Evolutionary conservation across 2,797 vertebrate genomes (phyloP).

Genomic region (Cyprinodon diabolis): DNA sequence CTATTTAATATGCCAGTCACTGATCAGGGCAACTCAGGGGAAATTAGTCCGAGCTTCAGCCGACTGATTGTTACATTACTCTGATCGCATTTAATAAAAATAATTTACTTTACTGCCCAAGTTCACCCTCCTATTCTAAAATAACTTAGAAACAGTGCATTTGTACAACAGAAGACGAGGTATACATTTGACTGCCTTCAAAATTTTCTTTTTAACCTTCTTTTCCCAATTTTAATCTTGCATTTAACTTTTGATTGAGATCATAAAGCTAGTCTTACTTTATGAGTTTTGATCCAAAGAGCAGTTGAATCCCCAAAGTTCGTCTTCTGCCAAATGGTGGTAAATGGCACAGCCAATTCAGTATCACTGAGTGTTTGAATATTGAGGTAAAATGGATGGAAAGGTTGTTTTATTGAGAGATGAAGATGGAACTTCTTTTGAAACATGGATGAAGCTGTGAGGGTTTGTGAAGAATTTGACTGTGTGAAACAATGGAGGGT

Average conservation of each 20-base stretch:
- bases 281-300: conserved; percentile 22
- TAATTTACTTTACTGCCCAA: background rate
- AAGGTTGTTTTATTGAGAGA: conserved; percentile 24
- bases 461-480: conserved; percentile 43
- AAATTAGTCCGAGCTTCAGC: no score
- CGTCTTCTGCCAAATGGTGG: conserved; percentile 37
- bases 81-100: no score
- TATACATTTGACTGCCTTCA: background rate
- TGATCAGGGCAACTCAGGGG: background rate
- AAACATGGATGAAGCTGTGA: conserved; percentile 32
- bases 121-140: background rate
- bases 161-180: background rate
- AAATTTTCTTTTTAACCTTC: background rate
- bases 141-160: background rate
- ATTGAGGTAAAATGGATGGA: conserved; percentile 16
- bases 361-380: conserved; percentile 42
- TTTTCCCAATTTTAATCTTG: background rate
- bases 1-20: background rate
- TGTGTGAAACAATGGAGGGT: conserved; percentile 62
- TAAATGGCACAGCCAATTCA: conserved; percentile 34
- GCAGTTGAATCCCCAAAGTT: conserved; percentile 20
- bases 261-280: background rate
- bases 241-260: background rate
- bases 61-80: background rate
- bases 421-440: conserved; percentile 43